These are phyloP conservation scores for Ornithoptera alexandrae DNA, from an alignment of 2,888 invertebrate species.

Conservation along the genomic window DNA sequence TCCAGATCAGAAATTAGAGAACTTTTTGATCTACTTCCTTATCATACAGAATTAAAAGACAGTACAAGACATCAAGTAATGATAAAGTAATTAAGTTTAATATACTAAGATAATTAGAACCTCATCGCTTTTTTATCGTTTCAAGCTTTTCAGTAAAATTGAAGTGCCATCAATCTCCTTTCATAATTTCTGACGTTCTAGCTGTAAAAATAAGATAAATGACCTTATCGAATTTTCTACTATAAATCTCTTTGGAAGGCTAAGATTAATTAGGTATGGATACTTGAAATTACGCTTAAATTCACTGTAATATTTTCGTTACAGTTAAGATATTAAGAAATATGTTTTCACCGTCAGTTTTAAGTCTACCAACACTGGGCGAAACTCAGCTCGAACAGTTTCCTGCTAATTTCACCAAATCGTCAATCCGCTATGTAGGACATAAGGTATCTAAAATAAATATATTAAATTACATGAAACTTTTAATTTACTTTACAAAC, in stretches of 20 bases:
- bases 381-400: too few species aligned
- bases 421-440: too few species aligned
- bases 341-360: too few species aligned
- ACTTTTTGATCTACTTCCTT: too few species aligned
- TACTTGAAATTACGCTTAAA: neutral
- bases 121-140: conserved; percentile 13
- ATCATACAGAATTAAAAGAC: neutral
- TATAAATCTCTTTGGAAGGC: conserved; percentile 10
- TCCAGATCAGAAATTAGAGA: too few species aligned
- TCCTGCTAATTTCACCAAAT: too few species aligned
- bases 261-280: conserved; percentile 8
- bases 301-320: neutral
- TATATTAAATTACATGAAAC: too few species aligned
- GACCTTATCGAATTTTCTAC: conserved; percentile 14
- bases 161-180: conserved; percentile 28
- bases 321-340: too few species aligned
- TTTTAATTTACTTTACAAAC: too few species aligned
- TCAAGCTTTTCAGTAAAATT: conserved; percentile 15
- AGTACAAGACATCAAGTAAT: neutral
- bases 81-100: neutral
- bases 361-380: too few species aligned
- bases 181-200: conserved; percentile 22
- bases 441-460: too few species aligned
- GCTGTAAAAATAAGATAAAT: conserved; percentile 26
- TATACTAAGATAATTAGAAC: conserved; percentile 20